phyloP scores from a whole-genome alignment of 2,888 invertebrate genomes.

The Chrysolina haemoptera region DNA sequence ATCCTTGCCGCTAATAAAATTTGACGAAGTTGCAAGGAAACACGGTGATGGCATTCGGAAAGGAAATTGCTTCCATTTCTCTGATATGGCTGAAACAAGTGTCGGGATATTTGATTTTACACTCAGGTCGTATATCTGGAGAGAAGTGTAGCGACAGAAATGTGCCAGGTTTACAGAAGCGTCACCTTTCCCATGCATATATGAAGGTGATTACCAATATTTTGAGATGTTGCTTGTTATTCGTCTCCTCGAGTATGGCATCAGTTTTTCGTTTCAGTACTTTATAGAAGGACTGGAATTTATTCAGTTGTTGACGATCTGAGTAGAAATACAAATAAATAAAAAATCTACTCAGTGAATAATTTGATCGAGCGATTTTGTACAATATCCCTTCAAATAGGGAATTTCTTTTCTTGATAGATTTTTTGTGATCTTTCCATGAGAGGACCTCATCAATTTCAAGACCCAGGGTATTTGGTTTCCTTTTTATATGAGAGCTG shows the following conservation, averaged over 20 bases:
- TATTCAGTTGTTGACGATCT: no score
- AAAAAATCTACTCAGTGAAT: no score
- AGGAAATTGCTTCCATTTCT: slow-evolving; percentile 16
- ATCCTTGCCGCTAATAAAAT: slow-evolving; percentile 21
- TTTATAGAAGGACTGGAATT: not conserved
- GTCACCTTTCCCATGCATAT: not conserved
- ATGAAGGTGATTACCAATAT: slow-evolving; percentile 1
- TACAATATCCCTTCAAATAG: no score
- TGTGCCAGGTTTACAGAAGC: not conserved
- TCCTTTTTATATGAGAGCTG: no score
- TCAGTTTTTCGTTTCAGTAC: not conserved
- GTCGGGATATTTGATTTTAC: slow-evolving; percentile 20
- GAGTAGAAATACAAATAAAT: no score
- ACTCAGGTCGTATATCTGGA: slow-evolving; percentile 15
- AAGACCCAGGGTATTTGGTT: no score
- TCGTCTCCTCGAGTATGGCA: not conserved
- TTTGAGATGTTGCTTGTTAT: not conserved
- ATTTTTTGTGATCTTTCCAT: no score
- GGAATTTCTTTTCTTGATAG: no score
- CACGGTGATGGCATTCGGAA: slow-evolving; percentile 22
- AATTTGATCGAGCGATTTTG: no score
- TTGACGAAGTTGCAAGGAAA: slow-evolving; percentile 22
- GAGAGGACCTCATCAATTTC: no score
- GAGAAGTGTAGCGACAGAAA: not conserved
- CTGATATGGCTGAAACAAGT: slow-evolving; percentile 22